A percentile compares a stretch with the other conserved stretches of the same genome.
Conservation (phyloP, 2,888 invertebrate genomes). For the Hanleya hanleyi region DNA sequence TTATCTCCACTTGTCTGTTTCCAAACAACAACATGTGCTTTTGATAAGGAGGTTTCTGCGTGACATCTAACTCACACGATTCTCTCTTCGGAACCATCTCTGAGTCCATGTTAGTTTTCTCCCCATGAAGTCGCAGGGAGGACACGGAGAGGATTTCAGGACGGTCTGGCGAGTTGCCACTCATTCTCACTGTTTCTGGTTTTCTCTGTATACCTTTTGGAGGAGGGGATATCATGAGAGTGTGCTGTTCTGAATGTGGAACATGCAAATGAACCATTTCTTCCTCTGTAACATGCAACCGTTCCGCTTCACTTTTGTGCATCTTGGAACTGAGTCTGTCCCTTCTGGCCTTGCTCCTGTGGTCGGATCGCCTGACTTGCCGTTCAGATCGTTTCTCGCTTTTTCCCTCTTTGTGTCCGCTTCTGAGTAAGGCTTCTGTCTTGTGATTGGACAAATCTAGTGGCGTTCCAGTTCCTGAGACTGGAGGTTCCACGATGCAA, state of each 20-base stretch:
- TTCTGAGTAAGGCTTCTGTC: not conserved
- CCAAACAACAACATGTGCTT: constrained; percentile 59
- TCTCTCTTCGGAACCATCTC: not conserved
- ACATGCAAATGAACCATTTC: not conserved
- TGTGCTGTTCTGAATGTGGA: not conserved
- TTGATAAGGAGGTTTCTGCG: constrained; percentile 48
- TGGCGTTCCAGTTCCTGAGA: constrained; percentile 20
- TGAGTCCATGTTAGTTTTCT: constrained; percentile 4
- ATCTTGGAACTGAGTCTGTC: not conserved
- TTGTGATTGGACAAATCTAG: constrained; percentile 11
- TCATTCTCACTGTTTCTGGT: constrained; percentile 13
- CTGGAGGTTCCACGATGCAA: constrained; percentile 21
- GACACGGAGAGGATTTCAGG: not conserved
- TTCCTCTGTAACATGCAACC: not conserved
- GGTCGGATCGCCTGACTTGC: not conserved
- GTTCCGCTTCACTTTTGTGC: not conserved
- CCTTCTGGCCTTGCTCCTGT: not conserved
- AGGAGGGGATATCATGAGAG: not conserved
- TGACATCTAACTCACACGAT: not conserved
- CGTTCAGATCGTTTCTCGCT: not conserved
- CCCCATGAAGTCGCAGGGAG: not conserved
- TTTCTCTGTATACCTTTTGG: not conserved
- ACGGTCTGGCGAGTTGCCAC: not conserved
- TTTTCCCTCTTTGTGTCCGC: not conserved
- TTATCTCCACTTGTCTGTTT: constrained; percentile 63